Conservation (phyloP, 2,797 vertebrate species). For the Rhynchotus rufescens region DNA sequence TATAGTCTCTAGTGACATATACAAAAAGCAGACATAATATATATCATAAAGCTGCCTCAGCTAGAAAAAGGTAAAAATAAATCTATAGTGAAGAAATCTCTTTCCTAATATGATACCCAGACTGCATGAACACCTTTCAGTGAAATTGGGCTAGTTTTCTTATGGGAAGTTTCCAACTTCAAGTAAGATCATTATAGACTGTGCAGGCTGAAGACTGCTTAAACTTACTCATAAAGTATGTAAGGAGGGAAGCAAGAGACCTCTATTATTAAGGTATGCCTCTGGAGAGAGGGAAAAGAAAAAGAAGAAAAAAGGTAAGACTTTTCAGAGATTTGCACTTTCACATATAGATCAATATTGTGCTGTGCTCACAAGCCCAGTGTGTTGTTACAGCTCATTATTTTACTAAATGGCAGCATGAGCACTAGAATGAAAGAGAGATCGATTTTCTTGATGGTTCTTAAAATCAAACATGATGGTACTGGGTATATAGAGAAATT, state of each 20-base stretch:
- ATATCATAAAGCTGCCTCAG: slow-evolving; percentile 10
- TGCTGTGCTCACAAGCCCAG: background rate
- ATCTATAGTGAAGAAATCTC: background rate
- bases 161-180: background rate
- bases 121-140: background rate
- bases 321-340: background rate
- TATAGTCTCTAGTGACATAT: slow-evolving; percentile 14
- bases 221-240: background rate
- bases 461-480: background rate
- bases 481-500: background rate
- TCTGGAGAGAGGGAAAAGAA: background rate
- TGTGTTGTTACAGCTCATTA: background rate
- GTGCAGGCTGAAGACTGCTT: background rate
- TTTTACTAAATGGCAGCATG: background rate
- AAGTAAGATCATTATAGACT: background rate
- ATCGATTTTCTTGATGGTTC: background rate
- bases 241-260: background rate
- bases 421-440: background rate
- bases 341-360: background rate
- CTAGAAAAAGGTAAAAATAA: background rate
- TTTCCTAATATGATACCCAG: background rate
- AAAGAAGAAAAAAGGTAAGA: background rate
- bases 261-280: background rate
- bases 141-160: background rate
- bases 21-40: slow-evolving; percentile 10